Base-by-base conservation (phyloP, 2,797 vertebrate genomes). In the Tadarida brasiliensis region DNA sequence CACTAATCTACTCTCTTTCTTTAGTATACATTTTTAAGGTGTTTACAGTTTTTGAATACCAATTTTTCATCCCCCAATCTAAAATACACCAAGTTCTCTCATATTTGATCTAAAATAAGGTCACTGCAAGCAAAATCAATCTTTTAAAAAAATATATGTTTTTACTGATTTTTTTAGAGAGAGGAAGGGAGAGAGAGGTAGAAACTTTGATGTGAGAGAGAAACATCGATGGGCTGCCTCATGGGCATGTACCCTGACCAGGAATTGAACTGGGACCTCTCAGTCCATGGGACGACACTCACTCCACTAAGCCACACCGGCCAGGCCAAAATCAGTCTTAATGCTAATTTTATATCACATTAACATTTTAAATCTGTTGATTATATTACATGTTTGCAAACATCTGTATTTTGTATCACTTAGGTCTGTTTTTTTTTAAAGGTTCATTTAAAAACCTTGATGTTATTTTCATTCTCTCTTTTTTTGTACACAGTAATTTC, bases 91-190 rank as follows among this genome's bases (percentile, higher is more conserved):
- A 65, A 61, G n/a, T 51, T 83, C 9, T 87, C 44, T 90, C 17
- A 49, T 85, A 85, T 84, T 47, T 84, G 33, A 85, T 3, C 47
- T 78, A 95, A 94, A 84, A 71, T 87, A 90, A 92, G 15, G 63
- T 57, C 22, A 71, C 39, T 95, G 77, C 28, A 82, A 92, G 73
- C 35, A 78, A 74, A 89, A 57, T 81, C 68, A 82, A 22, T 28
- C 17, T 81, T 85, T 44, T 44, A 5, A 3, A 44, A 44, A 44
- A 44, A 44, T 44, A 7, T 44, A 44, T 44, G 39, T 44, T 44
- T 44, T 44, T 44, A 44, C 39, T 44, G 39, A 44, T 44, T 44
- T 44, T 44, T 44, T 44, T 4, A 44, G 39, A 44, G 39, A 44
- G 39, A 44, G 39, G 39, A 44, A 44, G 39, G 39, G 39, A 44